A percentile compares a stretch with the other conserved stretches of the same genome.
Evolutionary conservation across 2,113 vertebrate species (phyloP).

Genomic region (Recurvirostra avosetta): DNA sequence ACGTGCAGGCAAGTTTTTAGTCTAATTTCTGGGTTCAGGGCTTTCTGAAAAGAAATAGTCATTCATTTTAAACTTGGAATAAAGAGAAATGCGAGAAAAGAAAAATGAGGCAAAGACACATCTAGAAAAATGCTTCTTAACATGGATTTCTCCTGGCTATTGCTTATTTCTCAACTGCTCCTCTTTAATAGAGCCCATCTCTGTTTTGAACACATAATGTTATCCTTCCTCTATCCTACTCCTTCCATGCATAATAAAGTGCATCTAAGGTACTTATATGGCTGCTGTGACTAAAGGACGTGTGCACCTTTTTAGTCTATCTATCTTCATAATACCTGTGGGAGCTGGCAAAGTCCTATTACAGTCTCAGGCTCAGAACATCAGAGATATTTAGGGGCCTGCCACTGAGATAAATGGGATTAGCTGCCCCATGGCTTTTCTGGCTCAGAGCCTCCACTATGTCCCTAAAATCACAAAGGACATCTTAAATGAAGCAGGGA

Average conservation of each 20-base stretch:
- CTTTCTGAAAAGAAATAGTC: constrained; percentile 3
- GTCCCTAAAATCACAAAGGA: constrained; percentile 46
- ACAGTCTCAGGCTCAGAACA: background rate
- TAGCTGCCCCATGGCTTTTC: constrained; percentile 11
- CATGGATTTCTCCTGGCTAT: background rate
- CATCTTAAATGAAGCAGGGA: constrained; percentile 18
- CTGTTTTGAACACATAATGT: background rate
- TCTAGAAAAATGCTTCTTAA: background rate
- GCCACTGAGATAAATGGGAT: constrained; percentile 55
- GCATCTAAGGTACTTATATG: background rate
- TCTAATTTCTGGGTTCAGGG: constrained; percentile 1
- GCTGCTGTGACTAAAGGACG: background rate
- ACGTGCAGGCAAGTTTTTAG: background rate
- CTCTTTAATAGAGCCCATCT: background rate
- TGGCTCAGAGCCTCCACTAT: background rate
- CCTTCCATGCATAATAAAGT: background rate
- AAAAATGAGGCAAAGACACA: background rate
- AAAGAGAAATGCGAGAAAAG: background rate
- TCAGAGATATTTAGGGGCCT: constrained; percentile 46
- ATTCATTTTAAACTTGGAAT: background rate
- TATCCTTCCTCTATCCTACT: background rate
- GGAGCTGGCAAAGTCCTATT: constrained; percentile 32
- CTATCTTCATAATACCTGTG: constrained; percentile 15
- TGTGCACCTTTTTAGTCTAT: background rate
- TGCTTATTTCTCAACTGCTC: background rate